Evolutionary conservation across 2,113 vertebrate genomes (phyloP).

Genomic region (Gambusia holbrooki): DNA sequence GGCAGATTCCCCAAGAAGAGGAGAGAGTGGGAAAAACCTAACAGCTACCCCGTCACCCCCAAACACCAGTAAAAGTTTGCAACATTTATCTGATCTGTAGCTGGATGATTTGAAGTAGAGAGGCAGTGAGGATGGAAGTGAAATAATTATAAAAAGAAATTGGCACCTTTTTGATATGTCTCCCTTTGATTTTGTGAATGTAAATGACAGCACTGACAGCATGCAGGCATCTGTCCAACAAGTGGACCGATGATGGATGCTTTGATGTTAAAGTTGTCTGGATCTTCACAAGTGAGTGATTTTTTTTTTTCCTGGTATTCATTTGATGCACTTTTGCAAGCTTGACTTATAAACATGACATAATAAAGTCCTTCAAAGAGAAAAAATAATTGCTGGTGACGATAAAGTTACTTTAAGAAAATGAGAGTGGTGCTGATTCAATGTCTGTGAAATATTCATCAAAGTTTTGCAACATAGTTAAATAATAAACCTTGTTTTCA

Average conservation of each 20-base stretch:
- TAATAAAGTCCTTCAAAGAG: neutral
- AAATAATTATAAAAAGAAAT: conserved; percentile 22
- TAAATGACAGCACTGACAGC: conserved; percentile 65
- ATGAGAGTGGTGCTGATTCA: no score
- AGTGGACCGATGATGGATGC: conserved; percentile 55
- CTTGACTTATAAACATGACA: conserved; percentile 11
- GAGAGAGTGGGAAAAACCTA: conserved; percentile 1
- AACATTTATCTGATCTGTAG: conserved; percentile 47
- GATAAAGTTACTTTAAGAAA: neutral
- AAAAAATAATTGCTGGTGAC: neutral
- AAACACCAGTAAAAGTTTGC: conserved; percentile 54
- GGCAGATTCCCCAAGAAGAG: conserved; percentile 45
- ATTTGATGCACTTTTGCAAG: conserved; percentile 40
- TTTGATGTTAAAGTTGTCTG: conserved; percentile 68
- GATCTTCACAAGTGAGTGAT: conserved; percentile 7
- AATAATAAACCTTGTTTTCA: neutral
- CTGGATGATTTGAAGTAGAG: conserved; percentile 20
- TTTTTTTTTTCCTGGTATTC: conserved; percentile 31
- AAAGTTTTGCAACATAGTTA: no score
- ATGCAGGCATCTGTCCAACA: conserved; percentile 61
- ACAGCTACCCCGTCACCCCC: conserved; percentile 21
- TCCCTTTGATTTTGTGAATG: conserved; percentile 63
- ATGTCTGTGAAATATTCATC: no score
- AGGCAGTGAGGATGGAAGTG: conserved; percentile 38
- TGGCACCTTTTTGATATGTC: conserved; percentile 69